A percentile compares a stretch with the other conserved stretches of the same genome.
phyloP scores from a whole-genome alignment of 2,888 invertebrate species.

The Leptarthrus brevirostris region DNA sequence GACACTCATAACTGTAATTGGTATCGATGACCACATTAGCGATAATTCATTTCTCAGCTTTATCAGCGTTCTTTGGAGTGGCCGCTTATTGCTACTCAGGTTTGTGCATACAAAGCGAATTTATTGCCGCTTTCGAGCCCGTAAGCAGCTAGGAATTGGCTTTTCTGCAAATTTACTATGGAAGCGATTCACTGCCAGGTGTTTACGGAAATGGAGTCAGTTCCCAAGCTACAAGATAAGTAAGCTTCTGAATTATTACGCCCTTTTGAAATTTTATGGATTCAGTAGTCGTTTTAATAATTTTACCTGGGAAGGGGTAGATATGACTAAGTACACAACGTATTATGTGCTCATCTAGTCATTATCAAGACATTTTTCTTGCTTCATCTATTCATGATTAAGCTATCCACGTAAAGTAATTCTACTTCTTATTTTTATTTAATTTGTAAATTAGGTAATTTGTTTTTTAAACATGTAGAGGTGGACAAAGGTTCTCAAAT shows the following conservation, averaged over 20 bases:
- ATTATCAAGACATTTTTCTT: no score
- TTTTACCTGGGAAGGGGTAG: neutral
- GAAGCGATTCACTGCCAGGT: conserved; percentile 24
- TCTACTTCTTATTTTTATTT: no score
- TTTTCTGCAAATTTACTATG: neutral
- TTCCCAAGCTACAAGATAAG: conserved; percentile 13
- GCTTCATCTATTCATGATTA: no score
- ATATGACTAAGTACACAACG: neutral
- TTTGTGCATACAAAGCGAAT: conserved; percentile 6
- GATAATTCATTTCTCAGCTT: conserved; percentile 41
- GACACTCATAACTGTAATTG: conserved; percentile 47
- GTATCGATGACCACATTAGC: conserved; percentile 42
- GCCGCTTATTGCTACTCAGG: conserved; percentile 3
- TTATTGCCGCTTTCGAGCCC: conserved; percentile 23
- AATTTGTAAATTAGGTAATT: no score
- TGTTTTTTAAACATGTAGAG: no score
- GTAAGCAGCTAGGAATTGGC: neutral
- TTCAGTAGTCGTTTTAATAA: conserved; percentile 37
- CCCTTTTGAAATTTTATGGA: conserved; percentile 39
- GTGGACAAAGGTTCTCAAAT: no score
- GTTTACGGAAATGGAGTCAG: conserved; percentile 10
- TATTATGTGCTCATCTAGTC: neutral
- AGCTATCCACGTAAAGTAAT: no score
- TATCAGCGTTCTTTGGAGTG: conserved; percentile 24
- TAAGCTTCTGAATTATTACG: conserved; percentile 36